Evolutionary conservation across 2,797 vertebrate genomes (phyloP), one percentile per base, ranked within the genome.

Genomic region (Artibeus lituratus): DNA sequence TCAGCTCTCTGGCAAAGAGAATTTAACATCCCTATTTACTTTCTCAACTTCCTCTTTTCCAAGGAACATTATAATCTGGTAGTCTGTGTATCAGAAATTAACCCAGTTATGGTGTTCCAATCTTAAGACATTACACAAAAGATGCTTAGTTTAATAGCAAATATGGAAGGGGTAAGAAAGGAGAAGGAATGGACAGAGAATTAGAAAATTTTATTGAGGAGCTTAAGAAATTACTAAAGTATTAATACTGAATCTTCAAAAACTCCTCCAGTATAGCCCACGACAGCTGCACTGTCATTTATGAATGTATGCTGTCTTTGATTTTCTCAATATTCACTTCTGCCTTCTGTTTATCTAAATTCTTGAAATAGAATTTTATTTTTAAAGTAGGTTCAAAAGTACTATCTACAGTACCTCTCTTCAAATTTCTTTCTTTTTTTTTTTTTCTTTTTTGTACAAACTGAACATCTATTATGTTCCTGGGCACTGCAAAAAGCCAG

Each of bases 261-360:
- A 77, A 42, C 77, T 80, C 59, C 29, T 85, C 51, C 88, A 83
- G 39, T 51, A 62, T 1, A n/a, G 21, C 59, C 73, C 90, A 7
- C 72, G 39, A 57, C 19, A 94, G 51, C 49, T 85, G 6, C 70
- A 86, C 6, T 35, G 42, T 51, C 15, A 89, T 32, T 94, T 51
- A 78, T 19, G 15, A 59, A 85, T 51, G 72, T 67, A 10, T 32
- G 14, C 32, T 92, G 21, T 67, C 65, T 91, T 53, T 57, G 7
- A 80, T 85, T 90, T 90, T 90, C 55, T 80, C 78, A 82, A 59
- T 76, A 89, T 39, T 93, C 70, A 84, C 42, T 92, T 92, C 51
- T 94, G 78, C 44, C 57, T 94, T 87, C 74, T 86, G 15, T 57
- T 82, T 72, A 85, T 73, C 42, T 84, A 90, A 96, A 96, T 74